phyloP scores from a whole-genome alignment of 2,888 invertebrate genomes.

The Amblyjoppa proteus region DNA sequence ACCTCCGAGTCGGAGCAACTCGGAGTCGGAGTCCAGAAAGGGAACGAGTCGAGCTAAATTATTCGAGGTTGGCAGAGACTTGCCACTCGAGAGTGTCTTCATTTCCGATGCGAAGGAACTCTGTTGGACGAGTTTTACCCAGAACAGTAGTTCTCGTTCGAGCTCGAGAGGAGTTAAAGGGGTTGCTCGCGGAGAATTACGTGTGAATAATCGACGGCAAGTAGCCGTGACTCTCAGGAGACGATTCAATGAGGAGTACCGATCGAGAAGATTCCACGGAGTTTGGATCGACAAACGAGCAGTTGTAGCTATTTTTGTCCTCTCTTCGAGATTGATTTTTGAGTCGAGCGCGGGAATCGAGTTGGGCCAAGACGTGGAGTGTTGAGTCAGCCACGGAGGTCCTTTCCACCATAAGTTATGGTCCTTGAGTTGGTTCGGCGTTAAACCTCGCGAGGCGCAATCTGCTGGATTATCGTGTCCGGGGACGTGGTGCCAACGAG shows the following conservation, averaged over 20 bases:
- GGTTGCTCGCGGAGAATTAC: not conserved
- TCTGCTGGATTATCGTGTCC: constrained; percentile 27
- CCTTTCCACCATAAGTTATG: constrained; percentile 30
- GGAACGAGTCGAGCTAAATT: constrained; percentile 32
- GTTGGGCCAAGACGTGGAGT: constrained; percentile 25
- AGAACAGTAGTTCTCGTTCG: constrained; percentile 16
- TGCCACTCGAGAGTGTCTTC: constrained; percentile 5
- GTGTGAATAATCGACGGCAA: constrained; percentile 24
- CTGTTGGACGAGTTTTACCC: constrained; percentile 20
- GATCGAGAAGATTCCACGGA: constrained; percentile 37
- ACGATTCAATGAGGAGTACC: constrained; percentile 22
- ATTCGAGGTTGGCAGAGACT: constrained; percentile 28
- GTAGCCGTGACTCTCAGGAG: constrained; percentile 39
- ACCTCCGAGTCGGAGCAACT: constrained; percentile 51
- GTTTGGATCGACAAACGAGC: constrained; percentile 21
- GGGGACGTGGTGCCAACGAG: constrained; percentile 24
- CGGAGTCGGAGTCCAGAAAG: constrained; percentile 37
- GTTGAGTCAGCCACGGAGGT: constrained; percentile 4
- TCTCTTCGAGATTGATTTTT: constrained; percentile 36
- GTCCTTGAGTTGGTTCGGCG: constrained; percentile 19
- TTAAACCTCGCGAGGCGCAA: constrained; percentile 31
- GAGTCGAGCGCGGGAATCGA: constrained; percentile 34
- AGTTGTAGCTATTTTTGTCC: constrained; percentile 26
- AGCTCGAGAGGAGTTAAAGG: constrained; percentile 12
- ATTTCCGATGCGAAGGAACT: constrained; percentile 33